These are phyloP conservation scores for Bos javanicus DNA, from an alignment of 2,113 vertebrate species.

Conservation along the genomic window DNA sequence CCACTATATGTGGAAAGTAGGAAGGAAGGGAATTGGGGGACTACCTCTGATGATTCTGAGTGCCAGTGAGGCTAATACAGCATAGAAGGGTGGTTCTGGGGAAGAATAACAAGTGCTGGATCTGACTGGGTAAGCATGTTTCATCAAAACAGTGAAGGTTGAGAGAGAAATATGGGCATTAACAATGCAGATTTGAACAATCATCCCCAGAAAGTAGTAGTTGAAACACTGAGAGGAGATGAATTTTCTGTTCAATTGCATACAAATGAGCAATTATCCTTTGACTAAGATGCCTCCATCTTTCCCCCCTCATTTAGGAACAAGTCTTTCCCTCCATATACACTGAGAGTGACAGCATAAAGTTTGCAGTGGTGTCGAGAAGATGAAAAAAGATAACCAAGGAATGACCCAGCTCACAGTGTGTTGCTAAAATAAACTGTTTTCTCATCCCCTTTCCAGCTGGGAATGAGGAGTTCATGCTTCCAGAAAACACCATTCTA, in stretches of 20 bases:
- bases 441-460: neutral
- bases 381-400: neutral
- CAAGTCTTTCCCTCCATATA: neutral
- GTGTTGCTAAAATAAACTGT: neutral
- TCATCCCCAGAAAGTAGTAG: neutral
- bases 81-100: neutral
- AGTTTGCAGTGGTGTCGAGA: neutral
- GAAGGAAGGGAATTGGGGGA: neutral
- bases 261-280: neutral
- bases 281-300: neutral
- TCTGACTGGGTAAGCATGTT: neutral
- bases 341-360: neutral
- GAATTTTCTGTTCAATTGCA: constrained; percentile 17
- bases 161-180: neutral
- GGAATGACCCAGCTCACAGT: neutral
- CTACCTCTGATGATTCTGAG: neutral
- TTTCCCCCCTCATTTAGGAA: neutral
- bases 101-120: neutral
- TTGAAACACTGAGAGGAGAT: neutral
- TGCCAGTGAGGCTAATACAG: neutral
- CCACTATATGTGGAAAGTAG: neutral
- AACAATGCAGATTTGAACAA: neutral
- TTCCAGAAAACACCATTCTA: neutral
- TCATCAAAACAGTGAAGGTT: neutral
- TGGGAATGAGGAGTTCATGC: neutral